Evolutionary conservation across 2,888 invertebrate species (phyloP), one percentile per base, ranked within the genome.

Genomic region (Tetranychus truncatus): DNA sequence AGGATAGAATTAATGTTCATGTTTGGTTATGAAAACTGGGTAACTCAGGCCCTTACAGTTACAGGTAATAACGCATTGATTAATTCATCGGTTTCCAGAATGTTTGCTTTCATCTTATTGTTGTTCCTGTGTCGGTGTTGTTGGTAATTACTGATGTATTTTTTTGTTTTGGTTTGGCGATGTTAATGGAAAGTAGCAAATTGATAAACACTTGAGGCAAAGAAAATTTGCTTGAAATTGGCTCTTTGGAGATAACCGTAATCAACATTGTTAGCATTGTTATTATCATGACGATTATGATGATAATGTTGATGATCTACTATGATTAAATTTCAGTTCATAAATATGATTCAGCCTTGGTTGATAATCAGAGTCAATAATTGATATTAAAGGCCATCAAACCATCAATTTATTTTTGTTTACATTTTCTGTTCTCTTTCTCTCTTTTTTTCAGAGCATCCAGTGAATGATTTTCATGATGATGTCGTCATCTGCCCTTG

Each of bases 301-400:
- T 55, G 55, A 15, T 55, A 55, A 55, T 15, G 55, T 15, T 55
- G 11, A 55, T 55, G 11, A 55, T 15, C 55, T 55, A 55, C 15
- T 55, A 15, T 55, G 55, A 55, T 55, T 55, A 15, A 55, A 55
- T 15, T 55, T 55, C 15, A 55, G 55, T 55, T 55, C 11, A 55
- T 15, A 55, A 55, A 15, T 55, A 55, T 55, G 55, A 15, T 55
- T 15, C 55, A 55, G 15, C 55, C 55, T 55, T 55, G 55, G 55
- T 55, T 9, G 15, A 55, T 15, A 55, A 55, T 55, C 55, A 55
- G 55, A 55, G 55, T 55, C 55, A 55, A 55, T 55, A 55, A 55
- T 55, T 55, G 55, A 55, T 55, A 55, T 55, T 55, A 55, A 55
- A 55, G 55, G 55, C 55, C 55, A 55, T 55, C 55, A 55, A 55